Evolutionary conservation across 1,140 invertebrate species (phyloP), one percentile per base, ranked within the genome.

Genomic region (Drosophila erecta): DNA sequence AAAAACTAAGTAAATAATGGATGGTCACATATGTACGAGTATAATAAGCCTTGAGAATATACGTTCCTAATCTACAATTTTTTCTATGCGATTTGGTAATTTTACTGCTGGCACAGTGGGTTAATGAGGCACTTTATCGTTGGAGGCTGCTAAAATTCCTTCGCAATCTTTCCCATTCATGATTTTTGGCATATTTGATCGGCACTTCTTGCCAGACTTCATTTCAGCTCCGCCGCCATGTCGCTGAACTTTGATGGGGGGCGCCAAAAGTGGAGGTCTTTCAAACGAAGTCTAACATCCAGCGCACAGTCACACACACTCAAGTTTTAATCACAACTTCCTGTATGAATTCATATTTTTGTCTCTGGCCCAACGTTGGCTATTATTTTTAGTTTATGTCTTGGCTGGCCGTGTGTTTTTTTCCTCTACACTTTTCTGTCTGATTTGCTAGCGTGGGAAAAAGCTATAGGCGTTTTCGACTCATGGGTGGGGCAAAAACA

Each of bases 321-420:
- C 54, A 65, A 64, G 43, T 46, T 74, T 84, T 79, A 83, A 79
- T 83, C 80, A 79, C 80, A 84, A 83, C 80, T 83, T 83, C 80
- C 79, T 81, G 74, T 73, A 53, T 47, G 79, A 66, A 75, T 77
- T 83, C 62, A 74, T 79, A 67, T 54, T 75, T 58, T 66, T 49
- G 33, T 57, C 59, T 70, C 27, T 73, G 76, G 15, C 27, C 24
- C 60, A 46, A 24, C 40, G 43, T 67, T 53, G 49, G 44, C 41
- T 67, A 61, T 75, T 81, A 46, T 62, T 77, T 38, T 61, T 37
- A 46, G 37, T 56, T 37, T 70, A 20, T 53, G 61, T 66, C 47
- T 50, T 61, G 17, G 37, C n/a, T 47, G 24, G 24, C 14, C 24
- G 46, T 15, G 47, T 50, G 47, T 30, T 33, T 50, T 56, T 41